These are phyloP conservation scores for Eupeodes latifasciatus DNA, from an alignment of 2,888 invertebrate genomes.

Conservation along the genomic window DNA sequence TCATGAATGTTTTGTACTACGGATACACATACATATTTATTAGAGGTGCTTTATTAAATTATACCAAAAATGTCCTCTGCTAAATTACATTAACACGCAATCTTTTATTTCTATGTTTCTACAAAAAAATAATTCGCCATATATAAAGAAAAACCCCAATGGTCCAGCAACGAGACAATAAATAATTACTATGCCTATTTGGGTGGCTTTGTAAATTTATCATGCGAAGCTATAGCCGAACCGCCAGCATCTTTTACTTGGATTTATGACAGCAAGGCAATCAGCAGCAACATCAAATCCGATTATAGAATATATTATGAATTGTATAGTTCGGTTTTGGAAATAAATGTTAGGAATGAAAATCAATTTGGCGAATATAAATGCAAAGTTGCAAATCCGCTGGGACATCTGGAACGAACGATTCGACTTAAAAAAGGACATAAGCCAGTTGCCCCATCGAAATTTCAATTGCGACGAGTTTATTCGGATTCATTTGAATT, in stretches of 20 bases:
- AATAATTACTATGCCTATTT: conserved; percentile 83
- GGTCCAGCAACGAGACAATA: conserved; percentile 81
- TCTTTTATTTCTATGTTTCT: background rate
- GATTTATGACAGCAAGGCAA: conserved; percentile 82
- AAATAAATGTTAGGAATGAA: conserved; percentile 81
- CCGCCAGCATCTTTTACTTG: conserved; percentile 86
- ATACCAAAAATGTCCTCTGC: too few relatives aligned
- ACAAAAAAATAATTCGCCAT: conserved; percentile 28
- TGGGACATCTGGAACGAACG: conserved; percentile 85
- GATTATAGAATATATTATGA: conserved; percentile 82
- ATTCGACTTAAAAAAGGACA: conserved; percentile 85
- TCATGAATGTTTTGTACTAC: background rate
- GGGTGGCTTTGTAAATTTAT: conserved; percentile 86
- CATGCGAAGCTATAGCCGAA: conserved; percentile 86
- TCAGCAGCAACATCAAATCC: conserved; percentile 79
- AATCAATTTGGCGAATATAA: conserved; percentile 85
- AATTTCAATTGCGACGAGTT: conserved; percentile 81
- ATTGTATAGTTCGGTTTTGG: conserved; percentile 82
- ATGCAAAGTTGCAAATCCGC: conserved; percentile 85
- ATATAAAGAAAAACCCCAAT: conserved; percentile 82
- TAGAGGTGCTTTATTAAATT: too few relatives aligned
- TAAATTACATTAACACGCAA: background rate
- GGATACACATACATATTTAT: too few relatives aligned
- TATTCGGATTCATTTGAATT: conserved; percentile 83
- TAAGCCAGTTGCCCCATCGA: conserved; percentile 85